These are phyloP conservation scores for Pasiphila rectangulata DNA, from an alignment of 2,888 invertebrate species.

Conservation along the genomic window DNA sequence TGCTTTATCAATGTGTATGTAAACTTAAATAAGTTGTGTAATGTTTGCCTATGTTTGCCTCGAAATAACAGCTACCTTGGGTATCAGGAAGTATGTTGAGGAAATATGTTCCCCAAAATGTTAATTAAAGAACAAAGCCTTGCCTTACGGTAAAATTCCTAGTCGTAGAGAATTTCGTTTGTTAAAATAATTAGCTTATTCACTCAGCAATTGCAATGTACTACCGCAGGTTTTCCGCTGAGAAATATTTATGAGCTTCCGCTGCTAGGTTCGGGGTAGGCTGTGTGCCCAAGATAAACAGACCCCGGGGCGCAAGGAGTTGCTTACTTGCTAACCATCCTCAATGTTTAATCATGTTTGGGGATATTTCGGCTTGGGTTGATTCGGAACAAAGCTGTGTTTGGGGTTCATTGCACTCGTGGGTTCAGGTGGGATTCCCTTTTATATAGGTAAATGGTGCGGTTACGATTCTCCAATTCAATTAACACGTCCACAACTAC, in stretches of 20 bases:
- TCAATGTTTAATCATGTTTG: conserved; percentile 36
- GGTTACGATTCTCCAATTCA: not conserved
- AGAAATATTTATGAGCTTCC: conserved; percentile 33
- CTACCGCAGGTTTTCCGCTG: conserved; percentile 29
- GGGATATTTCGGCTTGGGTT: conserved; percentile 22
- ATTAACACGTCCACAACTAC: not conserved
- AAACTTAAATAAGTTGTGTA: conserved; percentile 1
- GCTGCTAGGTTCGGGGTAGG: conserved; percentile 19
- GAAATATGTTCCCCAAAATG: conserved; percentile 17
- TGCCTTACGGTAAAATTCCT: conserved; percentile 14
- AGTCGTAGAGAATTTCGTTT: conserved; percentile 22
- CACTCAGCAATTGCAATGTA: conserved; percentile 25
- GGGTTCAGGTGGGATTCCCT: conserved; percentile 3
- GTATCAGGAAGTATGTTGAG: conserved; percentile 3
- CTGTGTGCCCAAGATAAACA: conserved; percentile 32
- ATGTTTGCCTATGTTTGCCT: not conserved
- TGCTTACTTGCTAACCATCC: conserved; percentile 29
- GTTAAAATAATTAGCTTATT: conserved; percentile 31
- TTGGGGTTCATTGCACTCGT: conserved; percentile 14
- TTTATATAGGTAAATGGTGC: not conserved
- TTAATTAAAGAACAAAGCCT: conserved; percentile 16
- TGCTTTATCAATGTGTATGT: not conserved
- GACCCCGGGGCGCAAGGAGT: conserved; percentile 30
- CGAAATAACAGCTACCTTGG: not conserved
- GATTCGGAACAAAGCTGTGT: conserved; percentile 15